Base-by-base conservation (phyloP, 2,797 vertebrate species). In the Gymnoscopelus microlampas region DNA sequence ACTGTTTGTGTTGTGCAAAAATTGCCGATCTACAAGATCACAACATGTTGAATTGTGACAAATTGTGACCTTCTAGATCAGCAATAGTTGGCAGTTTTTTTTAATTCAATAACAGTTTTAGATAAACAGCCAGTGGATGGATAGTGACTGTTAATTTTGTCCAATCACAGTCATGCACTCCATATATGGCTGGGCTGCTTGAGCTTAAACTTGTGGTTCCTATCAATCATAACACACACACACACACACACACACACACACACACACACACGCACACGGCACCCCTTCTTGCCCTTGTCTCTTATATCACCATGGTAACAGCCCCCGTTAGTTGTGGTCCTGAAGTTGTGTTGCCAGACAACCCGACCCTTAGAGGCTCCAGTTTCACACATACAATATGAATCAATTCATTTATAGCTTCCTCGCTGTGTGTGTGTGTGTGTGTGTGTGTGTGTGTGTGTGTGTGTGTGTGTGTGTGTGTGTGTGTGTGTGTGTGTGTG, bases 311-410 rank as follows among this genome's bases (percentile, higher is more conserved):
- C 58, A 67, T 57, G 58, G 74, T 63, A 77, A 65, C 70, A 14
- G 53, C 51, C 66, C 58, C 24, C 63, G 78, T 87, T 71, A 74
- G 58, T 86, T 91, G 88, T 85, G 89, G 81, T 77, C 69, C 26
- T 56, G 63, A 76, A 76, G 80, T 71, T 60, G 62, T 77, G 73
- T 77, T 35, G 23, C 67, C 77, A 86, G 84, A 89, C 76, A 63
- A 79, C 75, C 53, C 71, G 11, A 12, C 58, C n/a, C 56, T 60
- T 53, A 63, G 50, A 23, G 14, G 79, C 78, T 81, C 76, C 73
- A 73, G 80, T 81, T 82, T 88, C 77, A 79, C 75, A 84, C 80
- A 84, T 74, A 54, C 12, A 66, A 63, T 39, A 63, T 68, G 72
- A 71, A 79, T 72, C 64, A 66, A 55, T 76, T 79, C 5, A 57